These are phyloP conservation scores for Tortrix viridana DNA, from an alignment of 2,888 invertebrate species.

Conservation along the genomic window DNA sequence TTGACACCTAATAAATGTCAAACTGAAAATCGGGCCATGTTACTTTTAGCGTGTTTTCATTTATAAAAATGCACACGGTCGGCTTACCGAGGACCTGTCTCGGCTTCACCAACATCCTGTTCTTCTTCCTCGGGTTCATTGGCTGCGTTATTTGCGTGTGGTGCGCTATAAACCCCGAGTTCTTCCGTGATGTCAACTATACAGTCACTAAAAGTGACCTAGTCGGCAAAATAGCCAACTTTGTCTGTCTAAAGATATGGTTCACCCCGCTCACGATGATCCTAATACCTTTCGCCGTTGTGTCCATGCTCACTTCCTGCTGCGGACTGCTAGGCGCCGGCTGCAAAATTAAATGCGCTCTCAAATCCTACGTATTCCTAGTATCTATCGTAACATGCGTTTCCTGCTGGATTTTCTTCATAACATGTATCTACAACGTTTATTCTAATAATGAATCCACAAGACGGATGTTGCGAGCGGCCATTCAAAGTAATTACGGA, in stretches of 20 bases:
- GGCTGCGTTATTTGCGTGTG: slow-evolving; percentile 64
- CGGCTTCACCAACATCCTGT: slow-evolving; percentile 69
- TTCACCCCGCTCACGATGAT: slow-evolving; percentile 65
- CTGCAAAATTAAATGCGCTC: slow-evolving; percentile 69
- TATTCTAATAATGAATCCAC: slow-evolving; percentile 63
- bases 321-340: slow-evolving; percentile 74
- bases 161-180: slow-evolving; percentile 69
- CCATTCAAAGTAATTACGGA: slow-evolving; percentile 62
- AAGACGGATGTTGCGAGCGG: slow-evolving; percentile 50
- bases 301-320: slow-evolving; percentile 69
- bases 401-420: slow-evolving; percentile 67
- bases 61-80: slow-evolving; percentile 65
- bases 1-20: slow-evolving; percentile 21
- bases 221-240: slow-evolving; percentile 60
- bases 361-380: slow-evolving; percentile 70
- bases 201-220: slow-evolving; percentile 66
- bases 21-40: slow-evolving; percentile 8
- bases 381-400: slow-evolving; percentile 56
- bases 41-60: slow-evolving; percentile 11
- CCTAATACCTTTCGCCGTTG: slow-evolving; percentile 57
- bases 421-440: slow-evolving; percentile 68
- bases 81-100: slow-evolving; percentile 73
- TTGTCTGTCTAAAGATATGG: slow-evolving; percentile 69
- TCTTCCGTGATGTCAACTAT: slow-evolving; percentile 72
- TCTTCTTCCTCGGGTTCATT: slow-evolving; percentile 60